Evolutionary conservation across 2,113 vertebrate species (phyloP).

Genomic region (Gambusia affinis): DNA sequence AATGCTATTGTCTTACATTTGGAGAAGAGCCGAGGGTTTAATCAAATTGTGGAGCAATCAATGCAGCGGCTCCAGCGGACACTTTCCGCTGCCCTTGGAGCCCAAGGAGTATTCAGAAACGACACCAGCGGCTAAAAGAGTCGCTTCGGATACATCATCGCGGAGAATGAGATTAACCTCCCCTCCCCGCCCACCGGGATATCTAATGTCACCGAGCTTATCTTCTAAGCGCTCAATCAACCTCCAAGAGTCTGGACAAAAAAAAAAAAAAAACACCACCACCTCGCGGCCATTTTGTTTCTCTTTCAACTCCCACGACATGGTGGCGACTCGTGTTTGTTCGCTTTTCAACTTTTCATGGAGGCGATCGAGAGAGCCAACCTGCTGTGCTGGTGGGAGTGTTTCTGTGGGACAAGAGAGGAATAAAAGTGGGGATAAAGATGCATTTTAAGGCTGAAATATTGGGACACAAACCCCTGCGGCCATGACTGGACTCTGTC

Average conservation of each 20-base stretch:
- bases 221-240: conserved; percentile 74
- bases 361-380: conserved; percentile 16
- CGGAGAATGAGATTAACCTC: conserved; percentile 77
- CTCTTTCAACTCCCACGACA: conserved; percentile 19
- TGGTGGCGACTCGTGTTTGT: not conserved
- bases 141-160: conserved; percentile 71
- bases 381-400: conserved; percentile 20
- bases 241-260: conserved; percentile 50
- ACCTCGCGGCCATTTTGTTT: conserved; percentile 61
- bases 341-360: conserved; percentile 18
- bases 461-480: conserved; percentile 43
- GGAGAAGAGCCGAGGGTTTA: conserved; percentile 71
- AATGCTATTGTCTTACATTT: conserved; percentile 76
- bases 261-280: conserved; percentile 35
- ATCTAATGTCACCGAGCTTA: conserved; percentile 75
- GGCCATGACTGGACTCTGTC: conserved; percentile 54
- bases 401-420: not conserved
- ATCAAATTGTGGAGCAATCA: conserved; percentile 78
- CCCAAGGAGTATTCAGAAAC: conserved; percentile 66
- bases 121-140: conserved; percentile 66
- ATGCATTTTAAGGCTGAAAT: conserved; percentile 43
- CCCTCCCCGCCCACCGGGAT: conserved; percentile 65
- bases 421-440: conserved; percentile 13
- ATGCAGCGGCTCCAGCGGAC: conserved; percentile 64
- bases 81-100: conserved; percentile 68